These are phyloP conservation scores for Scomber japonicus DNA, from an alignment of 2,113 vertebrate species.

Conservation along the genomic window DNA sequence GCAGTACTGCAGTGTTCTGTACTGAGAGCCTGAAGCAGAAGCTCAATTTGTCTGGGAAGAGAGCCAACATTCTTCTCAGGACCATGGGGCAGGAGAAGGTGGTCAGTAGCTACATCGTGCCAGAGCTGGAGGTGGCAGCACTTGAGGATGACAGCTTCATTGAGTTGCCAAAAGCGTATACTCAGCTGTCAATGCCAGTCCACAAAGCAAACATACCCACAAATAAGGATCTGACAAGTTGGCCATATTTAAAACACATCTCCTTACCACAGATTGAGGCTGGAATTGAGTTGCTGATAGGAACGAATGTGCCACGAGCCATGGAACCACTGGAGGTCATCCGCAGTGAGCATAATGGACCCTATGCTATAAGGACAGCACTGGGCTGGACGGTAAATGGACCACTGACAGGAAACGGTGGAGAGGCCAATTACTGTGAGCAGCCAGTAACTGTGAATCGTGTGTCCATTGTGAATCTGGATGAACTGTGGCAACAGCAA, in stretches of 20 bases:
- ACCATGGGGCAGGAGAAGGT: background rate
- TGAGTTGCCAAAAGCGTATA: background rate
- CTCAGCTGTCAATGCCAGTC: background rate
- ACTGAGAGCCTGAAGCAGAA: background rate
- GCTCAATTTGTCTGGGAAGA: background rate
- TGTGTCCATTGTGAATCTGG: background rate
- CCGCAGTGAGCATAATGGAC: background rate
- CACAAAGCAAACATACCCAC: background rate
- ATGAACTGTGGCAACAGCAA: background rate
- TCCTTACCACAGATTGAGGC: background rate
- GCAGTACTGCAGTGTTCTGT: background rate
- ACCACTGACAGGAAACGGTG: background rate
- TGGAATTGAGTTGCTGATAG: background rate
- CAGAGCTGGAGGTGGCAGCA: background rate
- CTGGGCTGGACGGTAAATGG: background rate
- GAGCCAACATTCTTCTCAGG: background rate
- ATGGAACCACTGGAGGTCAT: background rate
- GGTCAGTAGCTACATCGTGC: background rate
- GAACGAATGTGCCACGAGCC: background rate
- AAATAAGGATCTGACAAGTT: background rate
- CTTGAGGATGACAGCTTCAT: background rate
- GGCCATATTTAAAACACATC: background rate
- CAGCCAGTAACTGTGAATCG: background rate
- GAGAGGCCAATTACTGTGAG: background rate
- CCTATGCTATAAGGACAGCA: too few species aligned